phyloP scores from a whole-genome alignment of 1,140 invertebrate species.

The Drosophila littoralis region DNA sequence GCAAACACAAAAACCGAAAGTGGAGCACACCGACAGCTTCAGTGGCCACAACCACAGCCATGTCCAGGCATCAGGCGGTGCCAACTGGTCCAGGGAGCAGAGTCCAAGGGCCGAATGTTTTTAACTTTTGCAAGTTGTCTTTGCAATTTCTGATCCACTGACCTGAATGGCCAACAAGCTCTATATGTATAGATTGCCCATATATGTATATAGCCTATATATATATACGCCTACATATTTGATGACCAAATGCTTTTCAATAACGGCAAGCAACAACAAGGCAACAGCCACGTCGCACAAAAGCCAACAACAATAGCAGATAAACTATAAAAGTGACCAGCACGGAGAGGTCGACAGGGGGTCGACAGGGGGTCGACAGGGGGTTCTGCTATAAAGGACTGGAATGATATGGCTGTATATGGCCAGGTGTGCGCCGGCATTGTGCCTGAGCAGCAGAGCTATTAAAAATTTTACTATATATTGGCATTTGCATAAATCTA shows the following conservation, averaged over 20 bases:
- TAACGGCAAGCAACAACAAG: constrained; percentile 59
- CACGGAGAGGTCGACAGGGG: neutral
- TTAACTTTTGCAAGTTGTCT: constrained; percentile 71
- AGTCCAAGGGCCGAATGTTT: constrained; percentile 41
- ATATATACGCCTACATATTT: constrained; percentile 65
- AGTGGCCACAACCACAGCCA: constrained; percentile 11
- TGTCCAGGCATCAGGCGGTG: neutral
- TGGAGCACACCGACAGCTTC: constrained; percentile 43
- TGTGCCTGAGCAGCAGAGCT: constrained; percentile 53
- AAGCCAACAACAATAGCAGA: constrained; percentile 66
- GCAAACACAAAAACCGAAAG: constrained; percentile 58
- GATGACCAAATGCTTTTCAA: constrained; percentile 81
- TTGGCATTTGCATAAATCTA: constrained; percentile 23
- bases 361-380: neutral
- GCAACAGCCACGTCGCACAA: constrained; percentile 51
- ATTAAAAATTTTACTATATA: constrained; percentile 61
- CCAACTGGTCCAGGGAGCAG: neutral
- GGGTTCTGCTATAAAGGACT: neutral
- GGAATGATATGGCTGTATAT: constrained; percentile 25
- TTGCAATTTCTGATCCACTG: constrained; percentile 74
- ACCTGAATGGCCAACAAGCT: constrained; percentile 53
- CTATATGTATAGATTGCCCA: constrained; percentile 21
- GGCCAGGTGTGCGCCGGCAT: constrained; percentile 60
- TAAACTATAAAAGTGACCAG: constrained; percentile 39
- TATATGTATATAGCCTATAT: constrained; percentile 4